Conservation (phyloP, 2,888 invertebrate species). For the Megaustenia siamemsis region DNA sequence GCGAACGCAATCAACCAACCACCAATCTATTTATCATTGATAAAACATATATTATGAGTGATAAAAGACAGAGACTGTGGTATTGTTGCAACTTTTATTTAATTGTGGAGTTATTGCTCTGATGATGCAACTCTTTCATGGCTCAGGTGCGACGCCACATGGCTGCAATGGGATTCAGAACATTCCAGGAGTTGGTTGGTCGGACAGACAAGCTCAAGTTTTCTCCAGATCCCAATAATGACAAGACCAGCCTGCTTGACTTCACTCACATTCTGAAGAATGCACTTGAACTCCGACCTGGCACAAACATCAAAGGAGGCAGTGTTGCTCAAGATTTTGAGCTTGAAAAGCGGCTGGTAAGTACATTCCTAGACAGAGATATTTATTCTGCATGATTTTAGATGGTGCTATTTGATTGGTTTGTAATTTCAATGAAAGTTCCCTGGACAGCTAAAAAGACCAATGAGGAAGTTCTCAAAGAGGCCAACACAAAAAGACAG, state of each 20-base stretch:
- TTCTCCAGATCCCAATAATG: conserved; percentile 85
- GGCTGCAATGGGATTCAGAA: conserved; percentile 92
- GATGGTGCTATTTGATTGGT: too few species aligned
- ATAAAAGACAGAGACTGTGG: too few species aligned
- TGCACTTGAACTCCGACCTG: conserved; percentile 93
- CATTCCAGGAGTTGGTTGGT: conserved; percentile 91
- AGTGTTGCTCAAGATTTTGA: conserved; percentile 86
- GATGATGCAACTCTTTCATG: neutral
- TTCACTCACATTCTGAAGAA: conserved; percentile 91
- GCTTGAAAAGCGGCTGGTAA: conserved; percentile 78
- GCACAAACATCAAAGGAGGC: conserved; percentile 93
- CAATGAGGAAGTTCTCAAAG: too few species aligned
- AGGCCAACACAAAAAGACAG: too few species aligned
- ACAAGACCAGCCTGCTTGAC: conserved; percentile 92
- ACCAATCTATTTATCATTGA: too few species aligned
- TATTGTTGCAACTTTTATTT: too few species aligned
- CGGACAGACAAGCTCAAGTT: conserved; percentile 83
- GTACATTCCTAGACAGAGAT: conserved; percentile 51
- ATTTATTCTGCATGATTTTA: too few species aligned
- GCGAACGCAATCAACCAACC: too few species aligned
- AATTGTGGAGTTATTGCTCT: too few species aligned
- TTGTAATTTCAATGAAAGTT: too few species aligned
- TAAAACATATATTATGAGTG: too few species aligned
- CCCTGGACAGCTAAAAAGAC: too few species aligned
- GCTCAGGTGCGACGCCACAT: conserved; percentile 90